Conservation (phyloP, 2,888 invertebrate genomes). For the Leucoma salicis region DNA sequence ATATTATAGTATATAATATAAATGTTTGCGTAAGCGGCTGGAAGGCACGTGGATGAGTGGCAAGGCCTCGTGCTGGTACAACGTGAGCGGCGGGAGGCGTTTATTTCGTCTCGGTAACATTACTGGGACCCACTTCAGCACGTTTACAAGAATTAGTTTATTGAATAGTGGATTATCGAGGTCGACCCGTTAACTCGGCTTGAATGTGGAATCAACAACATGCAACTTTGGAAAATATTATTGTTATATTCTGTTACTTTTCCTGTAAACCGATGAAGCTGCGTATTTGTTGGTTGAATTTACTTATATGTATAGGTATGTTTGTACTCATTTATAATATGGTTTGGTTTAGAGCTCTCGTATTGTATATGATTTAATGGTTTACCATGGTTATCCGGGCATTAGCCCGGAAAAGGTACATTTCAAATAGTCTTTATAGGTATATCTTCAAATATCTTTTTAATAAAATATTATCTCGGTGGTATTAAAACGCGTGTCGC, state of each 20-base stretch:
- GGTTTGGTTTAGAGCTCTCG: no score
- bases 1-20: conserved; percentile 45
- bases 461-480: no score
- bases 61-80: conserved; percentile 52
- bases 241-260: no score
- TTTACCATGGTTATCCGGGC: not conserved
- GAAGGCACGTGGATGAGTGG: conserved; percentile 41
- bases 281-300: no score
- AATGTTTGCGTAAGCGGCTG: conserved; percentile 45
- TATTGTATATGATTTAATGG: no score
- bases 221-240: not conserved
- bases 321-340: no score
- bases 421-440: no score
- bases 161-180: conserved; percentile 7
- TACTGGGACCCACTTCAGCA: conserved; percentile 19
- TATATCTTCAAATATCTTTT: no score
- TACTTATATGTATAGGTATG: no score
- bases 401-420: no score
- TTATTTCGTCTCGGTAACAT: conserved; percentile 23
- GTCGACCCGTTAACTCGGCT: not conserved
- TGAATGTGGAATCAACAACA: not conserved
- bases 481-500: not conserved
- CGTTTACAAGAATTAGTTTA: conserved; percentile 13
- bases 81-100: conserved; percentile 49
- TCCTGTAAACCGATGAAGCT: no score